phyloP scores from a whole-genome alignment of 2,797 vertebrate species.

The Brachymystax lenok region DNA sequence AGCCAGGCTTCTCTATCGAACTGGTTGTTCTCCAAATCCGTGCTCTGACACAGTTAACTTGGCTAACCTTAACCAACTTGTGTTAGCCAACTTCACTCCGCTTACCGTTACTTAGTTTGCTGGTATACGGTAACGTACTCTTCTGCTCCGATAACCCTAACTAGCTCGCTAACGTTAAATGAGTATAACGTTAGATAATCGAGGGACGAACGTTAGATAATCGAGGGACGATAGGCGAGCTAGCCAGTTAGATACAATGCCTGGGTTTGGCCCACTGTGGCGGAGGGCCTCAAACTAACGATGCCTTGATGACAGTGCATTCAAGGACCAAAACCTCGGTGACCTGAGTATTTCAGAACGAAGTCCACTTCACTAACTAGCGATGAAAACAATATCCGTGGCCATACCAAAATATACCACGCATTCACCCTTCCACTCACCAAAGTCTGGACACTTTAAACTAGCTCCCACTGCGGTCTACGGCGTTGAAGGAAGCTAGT shows the following conservation, averaged over 20 bases:
- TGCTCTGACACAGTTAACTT: neutral
- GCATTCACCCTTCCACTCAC: neutral
- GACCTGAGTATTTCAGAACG: neutral
- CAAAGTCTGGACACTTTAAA: neutral
- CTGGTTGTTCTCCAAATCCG: neutral
- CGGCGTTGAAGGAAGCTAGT: neutral
- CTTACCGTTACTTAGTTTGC: neutral
- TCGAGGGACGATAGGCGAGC: no score
- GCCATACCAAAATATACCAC: neutral
- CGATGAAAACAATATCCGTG: neutral
- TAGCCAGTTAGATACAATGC: neutral
- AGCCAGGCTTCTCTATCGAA: neutral
- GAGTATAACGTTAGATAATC: no score
- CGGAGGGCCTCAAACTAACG: slow-evolving; percentile 66
- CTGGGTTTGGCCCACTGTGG: slow-evolving; percentile 35
- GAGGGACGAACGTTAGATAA: no score
- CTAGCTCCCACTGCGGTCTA: no score
- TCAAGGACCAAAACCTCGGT: slow-evolving; percentile 46
- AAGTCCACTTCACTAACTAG: neutral
- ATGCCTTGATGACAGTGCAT: slow-evolving; percentile 78
- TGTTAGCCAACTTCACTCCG: neutral
- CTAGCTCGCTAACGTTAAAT: no score
- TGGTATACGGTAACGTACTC: no score
- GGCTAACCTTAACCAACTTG: neutral
- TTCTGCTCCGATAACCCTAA: neutral